Conservation (phyloP, 2,888 invertebrate species). For the Drosophila dives region DNA sequence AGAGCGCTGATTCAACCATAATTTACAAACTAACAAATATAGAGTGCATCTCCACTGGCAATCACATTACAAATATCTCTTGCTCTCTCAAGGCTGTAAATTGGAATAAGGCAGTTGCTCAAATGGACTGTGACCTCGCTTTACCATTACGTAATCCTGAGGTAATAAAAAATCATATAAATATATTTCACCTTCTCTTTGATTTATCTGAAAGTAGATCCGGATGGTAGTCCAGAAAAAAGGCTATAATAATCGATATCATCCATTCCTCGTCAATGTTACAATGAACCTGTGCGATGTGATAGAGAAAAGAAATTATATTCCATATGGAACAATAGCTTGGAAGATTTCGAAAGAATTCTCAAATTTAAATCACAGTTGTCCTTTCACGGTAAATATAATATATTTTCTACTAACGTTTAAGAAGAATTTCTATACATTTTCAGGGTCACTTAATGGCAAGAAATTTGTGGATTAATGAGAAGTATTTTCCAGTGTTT, state of each 20-base stretch:
- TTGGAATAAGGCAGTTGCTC: conserved; percentile 46
- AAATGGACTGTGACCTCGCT: conserved; percentile 42
- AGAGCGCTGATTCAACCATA: conserved; percentile 23
- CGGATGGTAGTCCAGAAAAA: conserved; percentile 34
- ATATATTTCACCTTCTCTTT: neutral
- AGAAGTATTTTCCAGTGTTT: conserved; percentile 9
- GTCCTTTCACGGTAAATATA: conserved; percentile 36
- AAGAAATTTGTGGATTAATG: conserved; percentile 24
- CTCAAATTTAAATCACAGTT: conserved; percentile 54
- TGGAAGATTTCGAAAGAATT: conserved; percentile 1
- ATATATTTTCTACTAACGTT: neutral
- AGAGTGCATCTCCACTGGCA: conserved; percentile 18
- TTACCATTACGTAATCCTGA: conserved; percentile 33
- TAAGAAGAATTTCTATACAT: neutral
- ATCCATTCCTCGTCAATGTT: conserved; percentile 54
- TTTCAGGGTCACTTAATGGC: conserved; percentile 30
- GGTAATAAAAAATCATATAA: conserved; percentile 9
- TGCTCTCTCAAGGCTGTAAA: conserved; percentile 47
- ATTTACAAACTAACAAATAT: conserved; percentile 47
- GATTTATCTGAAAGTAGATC: conserved; percentile 3
- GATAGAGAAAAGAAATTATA: conserved; percentile 32
- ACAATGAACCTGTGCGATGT: conserved; percentile 49
- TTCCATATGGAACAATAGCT: conserved; percentile 33
- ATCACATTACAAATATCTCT: conserved; percentile 14
- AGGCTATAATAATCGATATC: conserved; percentile 50